Evolutionary conservation across 1,140 invertebrate genomes (phyloP), one percentile per base, ranked within the genome.

Genomic region (Hycleus cichorii): DNA sequence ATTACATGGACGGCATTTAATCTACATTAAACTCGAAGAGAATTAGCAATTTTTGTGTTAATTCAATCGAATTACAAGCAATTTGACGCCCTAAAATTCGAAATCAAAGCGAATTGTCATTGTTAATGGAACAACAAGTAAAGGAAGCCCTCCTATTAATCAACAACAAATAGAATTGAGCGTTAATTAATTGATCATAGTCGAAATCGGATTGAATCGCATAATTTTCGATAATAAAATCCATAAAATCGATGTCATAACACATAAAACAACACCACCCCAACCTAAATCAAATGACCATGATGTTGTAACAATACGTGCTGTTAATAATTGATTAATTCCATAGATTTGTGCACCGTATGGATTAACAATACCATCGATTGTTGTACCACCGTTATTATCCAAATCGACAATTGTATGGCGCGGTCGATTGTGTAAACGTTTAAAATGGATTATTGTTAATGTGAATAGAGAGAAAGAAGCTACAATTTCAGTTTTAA

Each of bases 401-500:
- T 42, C 40, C 9, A 42, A 10, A 60, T 85, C 83, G 32, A 77
- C 72, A 68, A 77, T 70, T 59, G 76, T 54, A 48, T 61, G 60
- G 7, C 78, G 76, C 0, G 82, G 78, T 4, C 80, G 81, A 6
- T 83, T 83, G 65, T 90, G 87, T 45, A 84, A 80, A 8, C 90
- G 78, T 70, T 95, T 94, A 72, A 90, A 90, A 69, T 93, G 87
- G 66, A 93, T 92, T 70, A 95, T 94, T 74, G 88, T 89, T 47
- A 94, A 75, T 1, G 90, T 91, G 75, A 95, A 94, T 47, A 91
- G 80, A 27, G 89, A 89, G 69, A 95, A 95, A 0, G 90, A 83
- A 27, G 89, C 90, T 93, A 79, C 7, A 81, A 83, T 26, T 44
- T 11, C 3, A 10, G 18, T 5, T 11, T 9, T 44, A 7, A 44